These are phyloP conservation scores for Ophioderma brevispina DNA, from an alignment of 35 echinoderm and acorn worm species.

Conservation along the genomic window DNA sequence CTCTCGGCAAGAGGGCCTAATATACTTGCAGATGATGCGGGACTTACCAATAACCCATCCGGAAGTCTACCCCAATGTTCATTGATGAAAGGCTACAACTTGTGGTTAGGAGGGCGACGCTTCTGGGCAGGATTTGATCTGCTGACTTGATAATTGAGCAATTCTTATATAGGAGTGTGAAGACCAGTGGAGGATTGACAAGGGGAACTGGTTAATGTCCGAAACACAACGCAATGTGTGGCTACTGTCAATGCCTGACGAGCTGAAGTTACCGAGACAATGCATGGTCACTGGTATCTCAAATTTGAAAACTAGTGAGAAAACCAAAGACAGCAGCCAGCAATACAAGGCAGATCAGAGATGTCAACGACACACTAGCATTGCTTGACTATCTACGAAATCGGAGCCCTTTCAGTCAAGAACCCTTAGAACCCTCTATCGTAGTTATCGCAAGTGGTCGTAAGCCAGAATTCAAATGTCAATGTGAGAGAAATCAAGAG, in stretches of 20 bases:
- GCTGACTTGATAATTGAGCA: neutral
- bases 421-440: slow-evolving; percentile 22
- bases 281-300: slow-evolving; percentile 56
- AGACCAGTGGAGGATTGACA: neutral
- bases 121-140: neutral
- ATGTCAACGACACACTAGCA: slow-evolving; percentile 9
- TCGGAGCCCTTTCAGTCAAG: slow-evolving; percentile 48
- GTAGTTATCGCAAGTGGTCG: slow-evolving; percentile 57
- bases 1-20: neutral
- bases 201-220: neutral
- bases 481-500: slow-evolving; percentile 62
- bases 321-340: slow-evolving; percentile 42
- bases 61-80: neutral
- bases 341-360: slow-evolving; percentile 14
- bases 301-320: slow-evolving; percentile 30
- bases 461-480: slow-evolving; percentile 39
- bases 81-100: neutral
- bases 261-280: slow-evolving; percentile 58
- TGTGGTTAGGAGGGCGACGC: neutral
- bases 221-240: neutral
- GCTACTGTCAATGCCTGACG: neutral
- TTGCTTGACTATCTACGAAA: slow-evolving; percentile 20
- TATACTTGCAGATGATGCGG: neutral
- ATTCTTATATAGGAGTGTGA: neutral
- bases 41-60: neutral